phyloP scores from a whole-genome alignment of 2,888 invertebrate genomes.

The Papilio elwesi region DNA sequence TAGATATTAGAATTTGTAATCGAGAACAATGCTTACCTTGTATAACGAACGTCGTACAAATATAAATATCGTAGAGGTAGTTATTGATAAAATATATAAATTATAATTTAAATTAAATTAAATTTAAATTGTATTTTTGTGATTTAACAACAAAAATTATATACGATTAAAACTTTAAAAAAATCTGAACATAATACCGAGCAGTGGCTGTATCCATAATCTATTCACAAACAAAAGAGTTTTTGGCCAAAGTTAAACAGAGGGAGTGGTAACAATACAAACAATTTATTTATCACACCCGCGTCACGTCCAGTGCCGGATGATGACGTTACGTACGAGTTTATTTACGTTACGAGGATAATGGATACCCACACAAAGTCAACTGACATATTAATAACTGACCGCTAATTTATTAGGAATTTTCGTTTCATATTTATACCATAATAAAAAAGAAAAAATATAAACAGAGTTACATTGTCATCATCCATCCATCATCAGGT shows the following conservation, averaged over 20 bases:
- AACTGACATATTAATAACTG: constrained; percentile 8
- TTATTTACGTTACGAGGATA: constrained; percentile 30
- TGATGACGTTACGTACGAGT: constrained; percentile 18
- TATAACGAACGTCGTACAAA: too few species aligned
- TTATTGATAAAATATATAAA: too few species aligned
- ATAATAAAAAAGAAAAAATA: neutral
- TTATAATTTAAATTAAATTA: too few species aligned
- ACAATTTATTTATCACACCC: constrained; percentile 39
- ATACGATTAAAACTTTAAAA: neutral
- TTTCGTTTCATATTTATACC: neutral
- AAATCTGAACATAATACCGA: neutral
- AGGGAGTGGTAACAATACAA: constrained; percentile 28
- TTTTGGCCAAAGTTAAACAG: constrained; percentile 9
- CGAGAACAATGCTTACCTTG: too few species aligned
- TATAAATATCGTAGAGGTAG: too few species aligned
- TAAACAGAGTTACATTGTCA: too few species aligned
- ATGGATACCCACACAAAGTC: constrained; percentile 21
- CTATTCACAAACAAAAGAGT: constrained; percentile 18
- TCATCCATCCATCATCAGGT: too few species aligned
- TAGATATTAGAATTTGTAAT: too few species aligned
- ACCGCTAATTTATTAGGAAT: neutral
- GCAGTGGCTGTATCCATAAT: neutral
- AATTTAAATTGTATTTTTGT: too few species aligned
- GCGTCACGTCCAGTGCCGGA: constrained; percentile 29
- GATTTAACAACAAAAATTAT: too few species aligned